A percentile compares a stretch with the other conserved stretches of the same genome.
These are phyloP conservation scores for Abrostola triplasia DNA, from an alignment of 2,888 invertebrate species.

Conservation along the genomic window DNA sequence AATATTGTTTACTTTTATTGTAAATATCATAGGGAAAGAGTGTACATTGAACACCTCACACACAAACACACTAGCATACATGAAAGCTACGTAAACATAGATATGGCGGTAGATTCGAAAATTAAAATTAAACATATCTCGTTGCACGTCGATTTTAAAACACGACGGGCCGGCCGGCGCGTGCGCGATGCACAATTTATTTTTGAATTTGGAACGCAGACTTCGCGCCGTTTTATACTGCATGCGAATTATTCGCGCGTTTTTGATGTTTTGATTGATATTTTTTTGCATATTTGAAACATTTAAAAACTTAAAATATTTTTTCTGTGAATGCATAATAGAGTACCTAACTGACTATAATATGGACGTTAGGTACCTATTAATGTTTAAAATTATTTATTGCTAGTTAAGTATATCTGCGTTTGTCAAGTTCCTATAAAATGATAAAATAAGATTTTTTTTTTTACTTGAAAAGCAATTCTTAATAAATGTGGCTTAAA, in stretches of 20 bases:
- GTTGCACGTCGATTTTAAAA: conserved; percentile 84
- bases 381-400: too few species aligned
- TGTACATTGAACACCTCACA: conserved; percentile 4
- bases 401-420: too few species aligned
- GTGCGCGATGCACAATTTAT: conserved; percentile 84
- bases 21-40: too few species aligned
- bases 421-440: too few species aligned
- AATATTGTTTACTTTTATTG: too few species aligned
- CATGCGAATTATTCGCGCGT: conserved; percentile 77
- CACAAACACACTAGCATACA: conserved; percentile 13
- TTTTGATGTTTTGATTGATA: conserved; percentile 66
- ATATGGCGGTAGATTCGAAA: conserved; percentile 52
- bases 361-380: too few species aligned
- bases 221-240: conserved; percentile 84
- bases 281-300: conserved; percentile 18
- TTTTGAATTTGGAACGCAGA: conserved; percentile 88
- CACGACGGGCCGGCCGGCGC: conserved; percentile 74
- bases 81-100: conserved; percentile 38
- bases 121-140: conserved; percentile 63
- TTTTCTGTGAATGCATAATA: not conserved
- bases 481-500: too few species aligned
- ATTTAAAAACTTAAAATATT: not conserved
- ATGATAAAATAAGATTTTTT: too few species aligned
- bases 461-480: too few species aligned
- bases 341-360: too few species aligned